phyloP scores from a whole-genome alignment of 2,888 invertebrate genomes.

The Sussaba pulchella region DNA sequence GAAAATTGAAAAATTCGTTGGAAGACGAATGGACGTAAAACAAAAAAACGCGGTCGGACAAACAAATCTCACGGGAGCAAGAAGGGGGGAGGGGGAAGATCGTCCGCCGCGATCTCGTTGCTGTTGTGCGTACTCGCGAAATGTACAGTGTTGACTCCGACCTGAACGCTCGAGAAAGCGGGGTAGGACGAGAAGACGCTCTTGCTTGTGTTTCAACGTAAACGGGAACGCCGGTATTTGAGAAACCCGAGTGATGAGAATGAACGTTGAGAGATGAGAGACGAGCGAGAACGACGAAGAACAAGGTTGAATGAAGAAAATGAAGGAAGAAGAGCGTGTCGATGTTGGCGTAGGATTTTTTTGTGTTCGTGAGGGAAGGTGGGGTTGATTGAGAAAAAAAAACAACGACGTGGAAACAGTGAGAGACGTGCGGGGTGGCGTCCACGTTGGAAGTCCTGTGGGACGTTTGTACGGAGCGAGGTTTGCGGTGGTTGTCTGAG shows the following conservation, averaged over 20 bases:
- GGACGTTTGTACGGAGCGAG: conserved; percentile 1
- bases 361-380: neutral
- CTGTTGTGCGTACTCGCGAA: neutral
- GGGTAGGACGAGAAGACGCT: too few relatives aligned
- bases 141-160: conserved; percentile 3
- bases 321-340: conserved; percentile 54
- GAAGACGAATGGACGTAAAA: neutral
- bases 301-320: conserved; percentile 50
- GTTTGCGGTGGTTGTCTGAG: conserved; percentile 67
- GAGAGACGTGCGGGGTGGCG: conserved; percentile 41
- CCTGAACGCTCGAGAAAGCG: too few relatives aligned
- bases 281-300: conserved; percentile 41
- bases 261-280: conserved; percentile 34
- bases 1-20: conserved; percentile 13
- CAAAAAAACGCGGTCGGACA: conserved; percentile 1
- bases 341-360: conserved; percentile 17
- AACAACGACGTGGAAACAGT: conserved; percentile 1
- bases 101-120: neutral
- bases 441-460: conserved; percentile 24
- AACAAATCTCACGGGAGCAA: conserved; percentile 1
- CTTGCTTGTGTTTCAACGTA: conserved; percentile 2
- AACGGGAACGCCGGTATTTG: neutral
- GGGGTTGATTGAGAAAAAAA: neutral
- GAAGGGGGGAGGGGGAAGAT: too few relatives aligned
- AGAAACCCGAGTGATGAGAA: conserved; percentile 56